Conservation (phyloP, 1,140 invertebrate genomes). For the Drosophila ironensis region DNA sequence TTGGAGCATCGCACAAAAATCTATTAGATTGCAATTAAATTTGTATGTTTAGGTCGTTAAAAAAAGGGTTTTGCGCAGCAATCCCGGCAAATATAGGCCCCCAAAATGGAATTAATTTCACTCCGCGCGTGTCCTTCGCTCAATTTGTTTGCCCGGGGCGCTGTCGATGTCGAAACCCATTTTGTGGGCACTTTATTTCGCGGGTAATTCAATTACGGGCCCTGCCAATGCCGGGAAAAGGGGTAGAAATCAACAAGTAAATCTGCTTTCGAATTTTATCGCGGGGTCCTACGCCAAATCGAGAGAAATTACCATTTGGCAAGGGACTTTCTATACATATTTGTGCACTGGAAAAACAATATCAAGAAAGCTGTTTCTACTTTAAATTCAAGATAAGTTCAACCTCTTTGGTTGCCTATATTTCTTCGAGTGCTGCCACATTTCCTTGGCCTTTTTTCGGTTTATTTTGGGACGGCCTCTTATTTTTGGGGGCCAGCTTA, state of each 20-base stretch:
- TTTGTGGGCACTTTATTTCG: conserved; percentile 45
- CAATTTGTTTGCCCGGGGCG: conserved; percentile 10
- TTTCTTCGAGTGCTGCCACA: neutral
- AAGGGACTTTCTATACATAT: neutral
- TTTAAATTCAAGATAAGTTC: no score
- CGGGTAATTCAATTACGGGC: conserved; percentile 61
- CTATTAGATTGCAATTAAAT: conserved; percentile 55
- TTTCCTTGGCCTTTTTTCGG: neutral
- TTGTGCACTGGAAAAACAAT: neutral
- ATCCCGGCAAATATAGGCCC: conserved; percentile 6
- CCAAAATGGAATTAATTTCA: conserved; percentile 35
- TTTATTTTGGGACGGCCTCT: neutral
- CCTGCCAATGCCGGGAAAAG: neutral
- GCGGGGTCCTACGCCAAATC: conserved; percentile 16
- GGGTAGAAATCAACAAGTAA: conserved; percentile 70
- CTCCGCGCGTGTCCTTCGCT: neutral
- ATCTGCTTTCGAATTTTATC: conserved; percentile 46
- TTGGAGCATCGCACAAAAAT: neutral
- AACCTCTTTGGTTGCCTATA: no score
- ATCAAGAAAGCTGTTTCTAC: neutral
- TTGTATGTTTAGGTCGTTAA: conserved; percentile 30
- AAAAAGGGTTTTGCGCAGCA: conserved; percentile 2
- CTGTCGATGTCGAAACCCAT: conserved; percentile 41
- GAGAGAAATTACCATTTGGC: conserved; percentile 27
- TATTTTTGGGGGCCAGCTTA: conserved; percentile 44